phyloP scores from a whole-genome alignment of 2,888 invertebrate genomes.

The Andrena camellia region DNA sequence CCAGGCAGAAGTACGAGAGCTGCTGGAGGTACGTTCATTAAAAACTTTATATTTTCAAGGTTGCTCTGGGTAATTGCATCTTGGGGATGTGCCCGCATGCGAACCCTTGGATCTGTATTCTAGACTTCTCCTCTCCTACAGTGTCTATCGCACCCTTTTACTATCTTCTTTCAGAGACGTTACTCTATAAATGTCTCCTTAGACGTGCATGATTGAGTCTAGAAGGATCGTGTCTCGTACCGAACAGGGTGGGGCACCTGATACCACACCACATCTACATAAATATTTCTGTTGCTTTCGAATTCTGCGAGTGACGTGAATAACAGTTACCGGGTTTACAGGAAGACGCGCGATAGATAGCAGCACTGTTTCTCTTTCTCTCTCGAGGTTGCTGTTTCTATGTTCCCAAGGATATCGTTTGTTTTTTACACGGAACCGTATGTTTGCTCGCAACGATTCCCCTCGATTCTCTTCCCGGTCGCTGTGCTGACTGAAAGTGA shows the following conservation, averaged over 20 bases:
- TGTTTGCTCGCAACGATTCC: too few species aligned
- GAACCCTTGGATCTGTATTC: constrained; percentile 42
- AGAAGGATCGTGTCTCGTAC: not conserved
- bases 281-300: too few species aligned
- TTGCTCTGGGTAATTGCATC: constrained; percentile 71
- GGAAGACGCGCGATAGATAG: too few species aligned
- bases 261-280: too few species aligned
- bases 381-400: too few species aligned
- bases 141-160: constrained; percentile 28
- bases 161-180: constrained; percentile 24
- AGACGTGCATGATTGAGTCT: constrained; percentile 48
- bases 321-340: too few species aligned
- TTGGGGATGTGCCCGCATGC: constrained; percentile 72
- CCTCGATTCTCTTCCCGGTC: too few species aligned
- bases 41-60: constrained; percentile 68
- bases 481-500: too few species aligned
- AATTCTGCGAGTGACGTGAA: too few species aligned
- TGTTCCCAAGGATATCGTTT: too few species aligned
- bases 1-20: constrained; percentile 91
- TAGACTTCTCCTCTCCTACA: constrained; percentile 43
- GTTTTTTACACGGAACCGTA: too few species aligned
- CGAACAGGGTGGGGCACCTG: not conserved
- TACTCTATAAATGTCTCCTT: not conserved
- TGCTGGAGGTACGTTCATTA: constrained; percentile 89
- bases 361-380: too few species aligned